Conservation (phyloP, 30 jellyfish, hydroid and myxozoan genomes). For the Nemopilema nomurai region DNA sequence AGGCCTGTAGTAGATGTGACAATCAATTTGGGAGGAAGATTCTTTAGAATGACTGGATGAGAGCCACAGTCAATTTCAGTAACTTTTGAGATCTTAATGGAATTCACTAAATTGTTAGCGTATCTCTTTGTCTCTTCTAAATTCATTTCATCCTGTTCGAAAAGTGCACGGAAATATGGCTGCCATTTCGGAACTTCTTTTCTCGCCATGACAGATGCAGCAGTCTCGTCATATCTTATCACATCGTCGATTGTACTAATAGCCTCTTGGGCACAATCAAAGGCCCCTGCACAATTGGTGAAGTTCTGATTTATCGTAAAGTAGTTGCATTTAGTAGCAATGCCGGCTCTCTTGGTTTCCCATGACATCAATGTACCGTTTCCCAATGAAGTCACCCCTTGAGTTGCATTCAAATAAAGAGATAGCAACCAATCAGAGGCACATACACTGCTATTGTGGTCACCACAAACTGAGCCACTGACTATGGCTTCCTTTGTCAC, state of each 20-base stretch:
- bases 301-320: constrained; percentile 25
- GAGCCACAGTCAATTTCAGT: constrained; percentile 37
- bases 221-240: constrained; percentile 30
- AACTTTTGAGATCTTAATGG: constrained; percentile 12
- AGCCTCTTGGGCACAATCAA: constrained; percentile 49
- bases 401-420: constrained; percentile 19
- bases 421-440: constrained; percentile 30
- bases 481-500: not conserved
- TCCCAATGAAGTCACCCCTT: not conserved
- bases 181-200: constrained; percentile 31
- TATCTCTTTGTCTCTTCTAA: constrained; percentile 9
- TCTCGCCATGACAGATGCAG: constrained; percentile 21
- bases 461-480: not conserved
- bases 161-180: constrained; percentile 8
- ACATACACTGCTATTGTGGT: constrained; percentile 20
- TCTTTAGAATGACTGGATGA: constrained; percentile 41
- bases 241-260: constrained; percentile 11
- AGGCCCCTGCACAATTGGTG: constrained; percentile 45
- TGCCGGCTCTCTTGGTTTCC: constrained; percentile 29
- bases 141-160: constrained; percentile 5
- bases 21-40: constrained; percentile 23
- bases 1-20: not conserved
- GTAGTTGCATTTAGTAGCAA: constrained; percentile 17
- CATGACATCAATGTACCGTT: constrained; percentile 26
- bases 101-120: not conserved